Evolutionary conservation across 1,140 invertebrate species (phyloP).

Genomic region (Samia ricini): DNA sequence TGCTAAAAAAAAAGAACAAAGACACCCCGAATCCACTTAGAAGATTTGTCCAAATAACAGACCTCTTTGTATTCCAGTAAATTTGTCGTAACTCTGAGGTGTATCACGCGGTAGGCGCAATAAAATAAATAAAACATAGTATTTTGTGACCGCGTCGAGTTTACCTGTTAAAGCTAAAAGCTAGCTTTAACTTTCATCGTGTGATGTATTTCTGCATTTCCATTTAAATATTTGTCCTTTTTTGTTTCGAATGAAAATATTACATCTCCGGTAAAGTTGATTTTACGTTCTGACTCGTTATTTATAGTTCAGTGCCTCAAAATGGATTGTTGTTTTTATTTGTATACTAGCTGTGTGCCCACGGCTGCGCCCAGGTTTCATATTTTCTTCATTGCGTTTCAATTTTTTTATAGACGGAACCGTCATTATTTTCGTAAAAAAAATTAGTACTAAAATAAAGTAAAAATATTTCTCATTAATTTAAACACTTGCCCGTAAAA

Average conservation of each 20-base stretch:
- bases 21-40: not conserved
- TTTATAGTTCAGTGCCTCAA: not conserved
- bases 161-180: not conserved
- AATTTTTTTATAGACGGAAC: too few species aligned
- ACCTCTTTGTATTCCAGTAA: not conserved
- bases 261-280: not conserved
- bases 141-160: not conserved
- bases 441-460: too few species aligned
- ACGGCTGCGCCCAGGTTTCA: too few species aligned
- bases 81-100: not conserved
- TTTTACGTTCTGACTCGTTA: not conserved
- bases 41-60: slow-evolving; percentile 1
- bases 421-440: too few species aligned
- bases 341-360: too few species aligned
- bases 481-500: too few species aligned
- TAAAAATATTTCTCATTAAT: too few species aligned
- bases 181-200: not conserved
- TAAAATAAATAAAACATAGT: slow-evolving; percentile 1
- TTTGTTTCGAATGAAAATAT: not conserved
- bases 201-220: not conserved
- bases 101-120: not conserved
- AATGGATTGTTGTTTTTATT: not conserved
- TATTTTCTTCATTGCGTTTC: too few species aligned
- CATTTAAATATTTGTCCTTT: not conserved
- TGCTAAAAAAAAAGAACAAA: not conserved